Percentiles rank a stretch among this genome's conserved stretches.
These are phyloP conservation scores for Chouioia cunea DNA, from an alignment of 2,888 invertebrate species.

Conservation along the genomic window DNA sequence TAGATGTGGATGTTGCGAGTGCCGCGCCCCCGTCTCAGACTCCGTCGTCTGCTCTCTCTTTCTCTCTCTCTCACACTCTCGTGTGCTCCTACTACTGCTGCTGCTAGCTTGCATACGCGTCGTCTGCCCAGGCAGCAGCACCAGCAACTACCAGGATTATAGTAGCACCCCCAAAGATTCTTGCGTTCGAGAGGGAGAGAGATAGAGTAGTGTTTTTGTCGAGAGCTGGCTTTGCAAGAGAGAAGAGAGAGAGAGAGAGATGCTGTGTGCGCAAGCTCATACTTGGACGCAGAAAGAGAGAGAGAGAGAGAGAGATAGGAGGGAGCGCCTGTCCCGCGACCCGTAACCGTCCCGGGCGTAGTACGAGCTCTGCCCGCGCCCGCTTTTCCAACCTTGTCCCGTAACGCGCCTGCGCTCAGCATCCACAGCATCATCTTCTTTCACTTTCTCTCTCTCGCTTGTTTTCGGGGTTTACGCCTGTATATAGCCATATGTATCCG, in stretches of 20 bases:
- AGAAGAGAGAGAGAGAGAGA: not conserved
- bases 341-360: conserved; percentile 66
- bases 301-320: conserved; percentile 37
- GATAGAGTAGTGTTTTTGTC: not conserved
- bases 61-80: not conserved
- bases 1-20: not conserved
- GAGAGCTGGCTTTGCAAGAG: conserved; percentile 4
- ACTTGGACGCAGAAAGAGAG: no score
- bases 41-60: not conserved
- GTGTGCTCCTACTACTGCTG: conserved; percentile 9
- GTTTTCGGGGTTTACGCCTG: conserved; percentile 38
- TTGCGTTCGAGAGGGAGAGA: conserved; percentile 14
- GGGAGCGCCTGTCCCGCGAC: conserved; percentile 57
- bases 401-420: conserved; percentile 61
- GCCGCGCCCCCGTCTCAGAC: conserved; percentile 26
- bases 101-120: not conserved
- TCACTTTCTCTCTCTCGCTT: not conserved
- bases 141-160: not conserved
- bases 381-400: conserved; percentile 63
- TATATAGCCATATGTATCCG: no score
- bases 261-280: conserved; percentile 1
- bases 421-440: conserved; percentile 49
- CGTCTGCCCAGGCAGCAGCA: not conserved
- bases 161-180: not conserved
- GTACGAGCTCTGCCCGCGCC: conserved; percentile 62